Evolutionary conservation across 2,888 invertebrate genomes (phyloP), one percentile per base, ranked within the genome.

Genomic region (Autographa gamma): DNA sequence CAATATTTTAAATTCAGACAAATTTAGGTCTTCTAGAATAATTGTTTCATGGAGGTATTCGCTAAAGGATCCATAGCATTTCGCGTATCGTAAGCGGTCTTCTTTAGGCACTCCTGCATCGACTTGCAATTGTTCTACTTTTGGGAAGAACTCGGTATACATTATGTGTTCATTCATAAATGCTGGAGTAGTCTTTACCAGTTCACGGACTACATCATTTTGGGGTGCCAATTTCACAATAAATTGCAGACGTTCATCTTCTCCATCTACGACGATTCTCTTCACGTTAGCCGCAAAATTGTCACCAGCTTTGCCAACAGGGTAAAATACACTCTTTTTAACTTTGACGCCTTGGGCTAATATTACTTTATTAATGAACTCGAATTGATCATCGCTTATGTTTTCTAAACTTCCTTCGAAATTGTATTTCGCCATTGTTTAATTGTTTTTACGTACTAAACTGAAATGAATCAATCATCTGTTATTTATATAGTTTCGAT

Each of bases 1-100:
- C 2, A 90, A 60, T 82, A 92, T 89, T 0, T 61, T 52, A 69
- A 80, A 91, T 11, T 86, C 76, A 3, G 76, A 78, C n/a, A 73
- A 77, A 0, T 75, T 81, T 5, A 93, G 74, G 69, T 93, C 93
- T 85, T 92, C 91, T 4, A 91, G 68, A 56, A 91, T 66, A 11
- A 92, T 81, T 0, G 89, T 72, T 80, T 92, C 91, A 52, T 90
- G 64, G 0, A 83, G 85, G 38, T 69, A 54, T 73, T 91, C 88
- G 1, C n/a, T 52, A 0, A 76, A n/a, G 9, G 77, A 73, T 14
- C 90, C 91, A 34, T 89, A 92, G 58, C 89, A 91, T 65, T 81
- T 79, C 1, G 91, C 86, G 70, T 77, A 86, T 71, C 68, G 80
- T 8, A 90, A 75, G 54, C 74, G 76, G 14, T 91, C 88, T 58